Evolutionary conservation across 2,888 invertebrate species (phyloP), one percentile per base, ranked within the genome.

Genomic region (Ferdinandea cuprea): DNA sequence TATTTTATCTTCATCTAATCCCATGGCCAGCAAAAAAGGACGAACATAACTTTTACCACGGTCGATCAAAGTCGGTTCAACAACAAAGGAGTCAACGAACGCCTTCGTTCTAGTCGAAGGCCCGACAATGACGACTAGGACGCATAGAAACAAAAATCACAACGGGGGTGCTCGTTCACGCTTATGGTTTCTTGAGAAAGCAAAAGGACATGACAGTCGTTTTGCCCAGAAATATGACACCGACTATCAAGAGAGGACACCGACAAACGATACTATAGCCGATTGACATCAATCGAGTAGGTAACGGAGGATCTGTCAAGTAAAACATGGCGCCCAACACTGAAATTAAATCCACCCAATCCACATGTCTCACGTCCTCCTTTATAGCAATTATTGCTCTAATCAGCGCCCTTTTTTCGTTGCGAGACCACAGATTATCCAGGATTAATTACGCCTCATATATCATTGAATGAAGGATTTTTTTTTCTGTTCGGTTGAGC

Each of bases 401-500:
- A 81, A 81, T 81, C 71, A 76, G 59, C 79, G 61, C 59, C 66
- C 76, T 52, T 54, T 25, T 37, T 44, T 13, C 28, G 8, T 25
- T 37, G 54, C 28, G 2, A 59, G 59, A 72, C 81, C 81, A 42
- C 81, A 83, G 81, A 83, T 83, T 83, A 83, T 77, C 81, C 77
- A 48, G 85, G 79, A 84, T 85, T 85, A 85, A 85, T 85, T 85
- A 84, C 84, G 85, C 79, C 78, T 84, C 85, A 85, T 85, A 84
- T 84, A 85, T 85, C 85, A 85, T 72, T 65, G 77, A 72, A 83
- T 72, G 66, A 72, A 72, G 9, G 17, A 48, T 44, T 61, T 63
- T 56, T 61, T 69, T 15, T 15, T 40, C 61, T 46, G 46, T 68
- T 58, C n/a, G n/a, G 44, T 59, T 69, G 63, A 50, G 42, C 56